These are phyloP conservation scores for Rattus rattus DNA, from an alignment of 2,113 vertebrate genomes.

Conservation along the genomic window DNA sequence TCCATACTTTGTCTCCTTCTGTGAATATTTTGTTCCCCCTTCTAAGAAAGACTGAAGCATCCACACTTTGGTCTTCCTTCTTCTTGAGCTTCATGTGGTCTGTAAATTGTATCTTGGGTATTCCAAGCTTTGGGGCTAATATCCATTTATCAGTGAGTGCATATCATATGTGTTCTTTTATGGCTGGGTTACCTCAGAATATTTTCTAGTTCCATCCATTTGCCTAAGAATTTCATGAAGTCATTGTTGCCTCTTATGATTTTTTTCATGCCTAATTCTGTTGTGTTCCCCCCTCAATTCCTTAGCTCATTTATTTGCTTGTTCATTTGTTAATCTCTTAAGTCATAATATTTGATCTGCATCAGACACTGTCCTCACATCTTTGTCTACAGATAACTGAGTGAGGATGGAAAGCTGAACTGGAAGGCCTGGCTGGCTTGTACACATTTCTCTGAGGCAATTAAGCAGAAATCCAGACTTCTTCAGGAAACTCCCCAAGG, in stretches of 20 bases:
- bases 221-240: no score
- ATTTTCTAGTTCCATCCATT: no score
- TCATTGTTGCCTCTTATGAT: background rate
- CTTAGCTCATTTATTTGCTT: background rate
- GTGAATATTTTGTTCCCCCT: no score
- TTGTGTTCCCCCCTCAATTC: background rate
- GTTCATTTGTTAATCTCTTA: background rate
- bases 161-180: no score
- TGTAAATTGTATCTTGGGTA: no score
- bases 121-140: no score
- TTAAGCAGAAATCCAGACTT: slow-evolving; percentile 32
- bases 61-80: no score
- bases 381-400: background rate
- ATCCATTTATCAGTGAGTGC: no score
- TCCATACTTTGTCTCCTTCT: no score
- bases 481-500: background rate
- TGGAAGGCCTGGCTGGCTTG: background rate
- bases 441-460: background rate
- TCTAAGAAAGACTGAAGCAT: no score
- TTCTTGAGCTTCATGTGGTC: no score
- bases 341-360: background rate
- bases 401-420: background rate
- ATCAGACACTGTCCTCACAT: background rate
- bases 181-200: no score
- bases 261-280: background rate